Percentiles rank a stretch among this genome's conserved stretches.
phyloP scores from a whole-genome alignment of 1,140 invertebrate species.

The Drosophila varians region DNA sequence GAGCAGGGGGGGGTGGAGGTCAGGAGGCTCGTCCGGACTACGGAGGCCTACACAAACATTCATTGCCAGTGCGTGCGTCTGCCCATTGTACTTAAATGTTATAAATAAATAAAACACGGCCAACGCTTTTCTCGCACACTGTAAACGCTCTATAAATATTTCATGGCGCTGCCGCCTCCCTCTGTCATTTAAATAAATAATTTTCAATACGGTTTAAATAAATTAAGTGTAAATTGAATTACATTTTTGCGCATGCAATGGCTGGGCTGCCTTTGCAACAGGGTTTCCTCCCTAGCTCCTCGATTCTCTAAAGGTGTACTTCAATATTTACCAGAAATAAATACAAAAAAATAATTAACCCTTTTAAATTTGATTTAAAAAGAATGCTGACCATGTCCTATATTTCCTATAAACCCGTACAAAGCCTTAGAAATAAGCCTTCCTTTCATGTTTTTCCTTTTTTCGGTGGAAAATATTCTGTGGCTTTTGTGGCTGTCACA shows the following conservation, averaged over 20 bases:
- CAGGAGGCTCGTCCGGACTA: not conserved
- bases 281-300: too few relatives aligned
- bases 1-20: not conserved
- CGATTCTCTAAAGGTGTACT: too few relatives aligned
- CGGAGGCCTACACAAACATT: constrained; percentile 45
- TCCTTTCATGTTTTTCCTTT: too few relatives aligned
- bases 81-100: constrained; percentile 68
- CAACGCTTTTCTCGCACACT: constrained; percentile 26
- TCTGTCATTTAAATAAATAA: constrained; percentile 68
- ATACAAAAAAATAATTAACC: too few relatives aligned
- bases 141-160: constrained; percentile 58
- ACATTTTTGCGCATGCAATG: constrained; percentile 45
- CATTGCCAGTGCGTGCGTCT: constrained; percentile 54
- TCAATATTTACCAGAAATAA: too few relatives aligned
- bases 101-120: constrained; percentile 72
- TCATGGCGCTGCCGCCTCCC: constrained; percentile 19
- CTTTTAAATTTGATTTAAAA: too few relatives aligned
- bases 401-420: too few relatives aligned
- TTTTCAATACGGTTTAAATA: constrained; percentile 62
- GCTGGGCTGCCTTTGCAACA: constrained; percentile 11
- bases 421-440: too few relatives aligned
- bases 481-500: constrained; percentile 1
- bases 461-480: not conserved
- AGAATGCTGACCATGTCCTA: too few relatives aligned
- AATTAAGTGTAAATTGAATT: constrained; percentile 69